Conservation (phyloP, 2,888 invertebrate genomes). For the Ichneumoninae sp. region DNA sequence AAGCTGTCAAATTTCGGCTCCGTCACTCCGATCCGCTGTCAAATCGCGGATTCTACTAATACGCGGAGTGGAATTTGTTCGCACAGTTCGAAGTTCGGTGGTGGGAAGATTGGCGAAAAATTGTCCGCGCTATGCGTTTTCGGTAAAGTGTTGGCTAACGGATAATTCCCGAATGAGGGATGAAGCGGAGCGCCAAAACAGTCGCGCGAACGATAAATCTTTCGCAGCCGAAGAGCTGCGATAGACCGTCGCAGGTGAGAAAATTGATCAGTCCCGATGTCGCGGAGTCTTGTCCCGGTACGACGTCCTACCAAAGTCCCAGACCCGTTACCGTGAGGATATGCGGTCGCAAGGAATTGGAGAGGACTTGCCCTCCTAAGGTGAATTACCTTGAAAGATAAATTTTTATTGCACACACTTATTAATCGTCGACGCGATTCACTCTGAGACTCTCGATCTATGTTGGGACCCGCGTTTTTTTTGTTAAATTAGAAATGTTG, state of each 20-base stretch:
- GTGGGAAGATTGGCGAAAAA: background rate
- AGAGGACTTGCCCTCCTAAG: constrained; percentile 73
- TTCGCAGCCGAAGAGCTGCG: constrained; percentile 77
- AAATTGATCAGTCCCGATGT: constrained; percentile 72
- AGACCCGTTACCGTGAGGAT: constrained; percentile 80
- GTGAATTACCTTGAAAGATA: constrained; percentile 47
- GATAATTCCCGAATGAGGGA: constrained; percentile 61
- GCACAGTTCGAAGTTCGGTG: background rate
- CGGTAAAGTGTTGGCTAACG: background rate
- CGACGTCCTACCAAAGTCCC: constrained; percentile 63
- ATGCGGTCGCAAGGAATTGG: constrained; percentile 82
- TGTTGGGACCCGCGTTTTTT: no score
- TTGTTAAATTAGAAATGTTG: no score
- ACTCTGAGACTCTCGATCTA: no score
- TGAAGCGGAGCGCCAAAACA: constrained; percentile 74
- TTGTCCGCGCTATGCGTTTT: constrained; percentile 35
- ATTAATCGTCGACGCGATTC: background rate
- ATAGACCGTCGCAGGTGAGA: constrained; percentile 71
- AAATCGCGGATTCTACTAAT: background rate
- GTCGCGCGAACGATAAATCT: constrained; percentile 79
- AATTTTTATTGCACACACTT: background rate
- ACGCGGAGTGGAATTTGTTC: background rate
- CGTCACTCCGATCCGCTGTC: background rate
- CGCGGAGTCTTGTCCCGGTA: constrained; percentile 66
- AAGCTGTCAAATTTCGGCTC: background rate